Evolutionary conservation across 2,888 invertebrate species (phyloP).

Genomic region (Keiferia lycopersicella): DNA sequence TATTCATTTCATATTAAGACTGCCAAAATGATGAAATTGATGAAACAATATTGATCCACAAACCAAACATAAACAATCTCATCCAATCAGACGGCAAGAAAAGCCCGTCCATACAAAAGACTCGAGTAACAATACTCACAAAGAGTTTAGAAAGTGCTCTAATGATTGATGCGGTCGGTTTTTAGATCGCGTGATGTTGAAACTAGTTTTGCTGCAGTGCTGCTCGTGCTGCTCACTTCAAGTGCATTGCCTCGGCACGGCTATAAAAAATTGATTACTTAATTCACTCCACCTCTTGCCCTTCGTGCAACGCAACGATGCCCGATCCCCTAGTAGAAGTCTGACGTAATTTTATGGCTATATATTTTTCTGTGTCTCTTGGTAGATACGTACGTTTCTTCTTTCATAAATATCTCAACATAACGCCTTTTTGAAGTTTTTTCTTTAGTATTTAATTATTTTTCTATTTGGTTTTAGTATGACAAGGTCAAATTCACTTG

Average conservation of each 20-base stretch:
- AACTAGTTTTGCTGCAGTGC: slow-evolving; percentile 52
- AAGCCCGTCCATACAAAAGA: slow-evolving; percentile 36
- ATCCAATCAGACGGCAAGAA: slow-evolving; percentile 17
- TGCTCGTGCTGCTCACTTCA: slow-evolving; percentile 35
- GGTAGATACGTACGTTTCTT: too few relatives aligned
- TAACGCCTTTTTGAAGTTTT: too few relatives aligned
- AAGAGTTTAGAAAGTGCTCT: slow-evolving; percentile 70
- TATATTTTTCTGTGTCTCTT: too few relatives aligned
- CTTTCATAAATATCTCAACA: too few relatives aligned
- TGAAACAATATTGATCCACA: background rate
- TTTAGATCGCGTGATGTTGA: slow-evolving; percentile 57
- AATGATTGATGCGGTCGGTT: slow-evolving; percentile 65
- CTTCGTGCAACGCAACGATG: too few relatives aligned
- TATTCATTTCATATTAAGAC: background rate
- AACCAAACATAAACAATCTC: background rate
- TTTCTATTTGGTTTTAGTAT: too few relatives aligned
- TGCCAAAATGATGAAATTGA: background rate
- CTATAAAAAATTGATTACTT: background rate
- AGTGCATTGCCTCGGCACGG: background rate
- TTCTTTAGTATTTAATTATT: too few relatives aligned
- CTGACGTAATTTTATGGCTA: too few relatives aligned
- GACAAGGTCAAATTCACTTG: too few relatives aligned
- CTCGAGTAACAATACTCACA: slow-evolving; percentile 49
- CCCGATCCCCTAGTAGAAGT: too few relatives aligned
- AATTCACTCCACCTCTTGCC: too few relatives aligned